Conservation (phyloP, 2,797 vertebrate species). For the Podarcis siculus region DNA sequence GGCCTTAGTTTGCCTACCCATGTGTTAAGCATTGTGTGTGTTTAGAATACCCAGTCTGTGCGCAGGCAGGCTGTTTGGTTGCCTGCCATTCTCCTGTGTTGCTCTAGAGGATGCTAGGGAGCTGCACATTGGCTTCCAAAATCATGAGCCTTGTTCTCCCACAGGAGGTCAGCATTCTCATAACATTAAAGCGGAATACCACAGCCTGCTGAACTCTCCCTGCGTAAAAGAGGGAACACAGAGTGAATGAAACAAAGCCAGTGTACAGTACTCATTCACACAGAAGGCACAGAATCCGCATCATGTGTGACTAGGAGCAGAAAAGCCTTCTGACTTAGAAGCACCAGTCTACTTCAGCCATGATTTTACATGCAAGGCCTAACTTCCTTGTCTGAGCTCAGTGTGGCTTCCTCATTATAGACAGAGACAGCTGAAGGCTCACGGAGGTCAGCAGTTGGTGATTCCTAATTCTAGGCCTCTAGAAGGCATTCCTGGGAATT, state of each 20-base stretch:
- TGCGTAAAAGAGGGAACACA: background rate
- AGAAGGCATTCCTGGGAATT: background rate
- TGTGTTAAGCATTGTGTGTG: background rate
- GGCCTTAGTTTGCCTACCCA: too few relatives aligned
- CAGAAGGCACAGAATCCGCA: background rate
- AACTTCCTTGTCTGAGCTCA: background rate
- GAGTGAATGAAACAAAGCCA: background rate
- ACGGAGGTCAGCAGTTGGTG: background rate
- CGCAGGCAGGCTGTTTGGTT: background rate
- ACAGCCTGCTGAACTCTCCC: background rate
- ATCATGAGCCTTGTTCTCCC: background rate
- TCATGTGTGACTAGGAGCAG: background rate
- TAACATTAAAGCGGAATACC: background rate
- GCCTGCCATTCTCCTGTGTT: background rate
- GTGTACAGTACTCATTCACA: background rate
- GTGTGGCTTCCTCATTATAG: background rate
- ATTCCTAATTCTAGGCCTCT: background rate
- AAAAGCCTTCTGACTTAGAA: background rate
- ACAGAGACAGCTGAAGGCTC: background rate
- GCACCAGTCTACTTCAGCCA: background rate
- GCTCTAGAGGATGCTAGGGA: constrained; percentile 51
- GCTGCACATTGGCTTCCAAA: background rate
- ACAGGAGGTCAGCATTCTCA: constrained; percentile 23
- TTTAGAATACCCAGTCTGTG: background rate
- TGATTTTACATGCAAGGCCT: background rate